Evolutionary conservation across 1,140 invertebrate species (phyloP).

Genomic region (Euborellia annulipes): DNA sequence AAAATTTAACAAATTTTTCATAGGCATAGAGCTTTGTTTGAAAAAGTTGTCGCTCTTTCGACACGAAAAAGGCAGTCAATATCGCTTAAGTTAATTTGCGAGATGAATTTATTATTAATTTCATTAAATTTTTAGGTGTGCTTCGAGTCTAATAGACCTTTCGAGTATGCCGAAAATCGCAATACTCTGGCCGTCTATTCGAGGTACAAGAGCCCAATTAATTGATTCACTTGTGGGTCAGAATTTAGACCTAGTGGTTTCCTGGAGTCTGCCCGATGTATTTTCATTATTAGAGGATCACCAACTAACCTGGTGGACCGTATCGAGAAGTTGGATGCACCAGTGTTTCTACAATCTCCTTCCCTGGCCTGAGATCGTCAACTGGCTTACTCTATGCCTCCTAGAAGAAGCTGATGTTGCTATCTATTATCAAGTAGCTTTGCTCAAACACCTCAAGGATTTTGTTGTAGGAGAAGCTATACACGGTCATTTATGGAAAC

Average conservation of each 20-base stretch:
- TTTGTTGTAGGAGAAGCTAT: conserved; percentile 22
- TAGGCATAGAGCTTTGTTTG: no score
- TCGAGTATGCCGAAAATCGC: conserved; percentile 23
- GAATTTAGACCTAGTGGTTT: background rate
- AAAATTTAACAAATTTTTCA: no score
- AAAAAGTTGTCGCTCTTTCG: no score
- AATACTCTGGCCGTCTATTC: conserved; percentile 24
- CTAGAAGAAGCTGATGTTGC: conserved; percentile 28
- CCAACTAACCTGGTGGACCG: conserved; percentile 28
- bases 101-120: conserved; percentile 1
- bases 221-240: background rate
- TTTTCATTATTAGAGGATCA: conserved; percentile 19
- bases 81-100: background rate
- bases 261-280: background rate
- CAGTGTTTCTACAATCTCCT: conserved; percentile 30
- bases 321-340: conserved; percentile 23
- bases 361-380: conserved; percentile 27
- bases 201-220: conserved; percentile 22
- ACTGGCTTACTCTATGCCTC: conserved; percentile 27
- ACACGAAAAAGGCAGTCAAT: no score
- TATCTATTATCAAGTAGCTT: conserved; percentile 27
- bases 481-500: conserved; percentile 25
- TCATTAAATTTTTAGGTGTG: conserved; percentile 3
- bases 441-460: conserved; percentile 23
- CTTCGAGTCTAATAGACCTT: conserved; percentile 10